Conservation (phyloP, 2,888 invertebrate genomes). For the Colletes collaris region DNA sequence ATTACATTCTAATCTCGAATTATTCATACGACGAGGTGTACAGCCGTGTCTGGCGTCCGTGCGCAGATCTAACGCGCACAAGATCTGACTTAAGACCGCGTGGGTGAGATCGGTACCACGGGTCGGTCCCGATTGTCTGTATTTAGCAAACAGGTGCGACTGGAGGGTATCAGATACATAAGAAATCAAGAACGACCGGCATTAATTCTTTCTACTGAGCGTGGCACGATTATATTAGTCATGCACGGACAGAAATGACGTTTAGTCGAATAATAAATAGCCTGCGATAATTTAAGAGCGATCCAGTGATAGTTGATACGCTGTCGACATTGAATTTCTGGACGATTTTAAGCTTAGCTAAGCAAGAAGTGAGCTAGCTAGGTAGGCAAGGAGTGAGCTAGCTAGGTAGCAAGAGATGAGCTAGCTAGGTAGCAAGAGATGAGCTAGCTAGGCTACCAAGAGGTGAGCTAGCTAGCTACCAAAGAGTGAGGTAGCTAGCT, state of each 20-base stretch:
- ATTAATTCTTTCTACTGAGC: not conserved
- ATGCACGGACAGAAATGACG: not conserved
- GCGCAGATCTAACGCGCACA: slow-evolving; percentile 32
- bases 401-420: too few species aligned
- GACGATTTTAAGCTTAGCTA: too few species aligned
- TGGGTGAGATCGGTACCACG: slow-evolving; percentile 41
- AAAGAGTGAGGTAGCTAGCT: too few species aligned
- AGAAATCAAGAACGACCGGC: slow-evolving; percentile 19
- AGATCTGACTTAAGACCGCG: slow-evolving; percentile 43
- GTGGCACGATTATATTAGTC: not conserved
- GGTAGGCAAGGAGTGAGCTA: too few species aligned
- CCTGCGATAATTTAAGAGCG: not conserved
- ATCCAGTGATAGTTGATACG: too few species aligned
- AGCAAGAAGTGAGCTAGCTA: too few species aligned
- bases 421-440: too few species aligned
- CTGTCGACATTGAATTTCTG: too few species aligned
- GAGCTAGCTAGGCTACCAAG: too few species aligned
- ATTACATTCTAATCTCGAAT: slow-evolving; percentile 63
- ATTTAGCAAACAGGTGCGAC: slow-evolving; percentile 48
- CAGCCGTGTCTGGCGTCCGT: slow-evolving; percentile 18
- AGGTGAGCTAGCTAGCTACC: too few species aligned
- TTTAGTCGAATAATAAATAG: not conserved
- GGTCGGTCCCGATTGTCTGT: slow-evolving; percentile 26
- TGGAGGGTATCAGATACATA: slow-evolving; percentile 29
- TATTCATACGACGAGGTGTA: slow-evolving; percentile 56